Conservation (phyloP, 1,140 invertebrate genomes). For the Ceratina australensis region DNA sequence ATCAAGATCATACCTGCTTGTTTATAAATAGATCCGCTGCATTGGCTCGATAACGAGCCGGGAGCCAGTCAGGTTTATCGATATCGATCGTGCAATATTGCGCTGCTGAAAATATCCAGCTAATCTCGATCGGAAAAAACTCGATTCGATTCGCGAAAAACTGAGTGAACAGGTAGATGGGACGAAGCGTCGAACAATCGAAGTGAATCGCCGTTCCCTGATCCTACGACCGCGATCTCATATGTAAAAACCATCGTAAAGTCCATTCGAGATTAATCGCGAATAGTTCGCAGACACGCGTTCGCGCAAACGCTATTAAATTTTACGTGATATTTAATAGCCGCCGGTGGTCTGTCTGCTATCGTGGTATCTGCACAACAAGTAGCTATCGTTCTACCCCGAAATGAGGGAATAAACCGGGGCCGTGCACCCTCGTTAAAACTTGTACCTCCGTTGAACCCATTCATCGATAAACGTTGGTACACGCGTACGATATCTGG, state of each 20-base stretch:
- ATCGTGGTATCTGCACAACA: background rate
- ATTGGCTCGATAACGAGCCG: constrained; percentile 33
- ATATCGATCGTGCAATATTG: constrained; percentile 42
- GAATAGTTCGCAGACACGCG: background rate
- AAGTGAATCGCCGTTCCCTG: background rate
- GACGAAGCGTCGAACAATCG: background rate
- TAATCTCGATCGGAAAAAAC: constrained; percentile 29
- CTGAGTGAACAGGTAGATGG: background rate
- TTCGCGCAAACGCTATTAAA: constrained; percentile 13
- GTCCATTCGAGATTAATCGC: constrained; percentile 9
- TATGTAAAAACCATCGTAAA: constrained; percentile 26
- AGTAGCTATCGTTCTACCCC: constrained; percentile 38
- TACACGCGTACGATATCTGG: constrained; percentile 1
- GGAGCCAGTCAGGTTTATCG: constrained; percentile 28
- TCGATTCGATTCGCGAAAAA: background rate
- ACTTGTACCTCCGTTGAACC: background rate
- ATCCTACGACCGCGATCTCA: background rate
- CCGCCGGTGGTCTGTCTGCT: background rate
- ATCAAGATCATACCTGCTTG: constrained; percentile 36
- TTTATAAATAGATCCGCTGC: constrained; percentile 39
- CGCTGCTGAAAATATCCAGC: constrained; percentile 24
- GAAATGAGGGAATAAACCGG: constrained; percentile 37
- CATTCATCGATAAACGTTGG: constrained; percentile 13
- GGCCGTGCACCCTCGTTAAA: constrained; percentile 1
- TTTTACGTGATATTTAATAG: constrained; percentile 16